These are phyloP conservation scores for Battus philenor DNA, from an alignment of 1,140 invertebrate genomes.

Conservation along the genomic window DNA sequence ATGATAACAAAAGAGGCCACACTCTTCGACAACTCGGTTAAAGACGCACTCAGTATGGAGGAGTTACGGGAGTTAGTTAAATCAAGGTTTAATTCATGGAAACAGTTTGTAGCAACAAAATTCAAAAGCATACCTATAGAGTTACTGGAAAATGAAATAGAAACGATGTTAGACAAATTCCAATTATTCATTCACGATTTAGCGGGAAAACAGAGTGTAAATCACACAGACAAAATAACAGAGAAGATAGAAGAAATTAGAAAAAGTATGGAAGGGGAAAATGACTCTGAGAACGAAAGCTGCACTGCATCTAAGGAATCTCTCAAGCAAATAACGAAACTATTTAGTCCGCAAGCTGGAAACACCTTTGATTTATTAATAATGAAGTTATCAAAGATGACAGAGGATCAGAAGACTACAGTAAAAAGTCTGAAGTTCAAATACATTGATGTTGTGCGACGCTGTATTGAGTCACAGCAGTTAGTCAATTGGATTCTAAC, in stretches of 20 bases:
- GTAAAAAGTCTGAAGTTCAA: constrained; percentile 59
- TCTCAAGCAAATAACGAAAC: constrained; percentile 45
- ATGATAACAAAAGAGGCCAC: constrained; percentile 51
- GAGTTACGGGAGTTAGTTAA: constrained; percentile 49
- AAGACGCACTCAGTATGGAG: constrained; percentile 57
- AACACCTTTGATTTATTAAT: constrained; percentile 58
- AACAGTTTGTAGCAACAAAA: constrained; percentile 48
- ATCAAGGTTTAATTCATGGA: constrained; percentile 55
- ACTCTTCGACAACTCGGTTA: constrained; percentile 57
- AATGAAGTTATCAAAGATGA: constrained; percentile 55
- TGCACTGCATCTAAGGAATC: constrained; percentile 45
- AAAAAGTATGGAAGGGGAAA: constrained; percentile 27
- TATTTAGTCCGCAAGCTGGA: constrained; percentile 44
- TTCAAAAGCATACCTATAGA: constrained; percentile 59
- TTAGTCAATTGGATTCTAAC: constrained; percentile 48
- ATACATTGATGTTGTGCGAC: constrained; percentile 49
- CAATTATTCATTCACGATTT: constrained; percentile 58
- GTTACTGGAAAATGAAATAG: constrained; percentile 53
- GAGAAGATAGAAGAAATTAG: constrained; percentile 46
- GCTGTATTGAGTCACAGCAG: constrained; percentile 52
- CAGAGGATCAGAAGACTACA: constrained; percentile 44
- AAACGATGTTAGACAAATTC: constrained; percentile 56
- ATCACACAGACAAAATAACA: constrained; percentile 46
- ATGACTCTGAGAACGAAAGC: constrained; percentile 36
- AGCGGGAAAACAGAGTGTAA: constrained; percentile 39